Evolutionary conservation across 2,797 vertebrate species (phyloP).

Genomic region (Ambastaia sidthimunki): DNA sequence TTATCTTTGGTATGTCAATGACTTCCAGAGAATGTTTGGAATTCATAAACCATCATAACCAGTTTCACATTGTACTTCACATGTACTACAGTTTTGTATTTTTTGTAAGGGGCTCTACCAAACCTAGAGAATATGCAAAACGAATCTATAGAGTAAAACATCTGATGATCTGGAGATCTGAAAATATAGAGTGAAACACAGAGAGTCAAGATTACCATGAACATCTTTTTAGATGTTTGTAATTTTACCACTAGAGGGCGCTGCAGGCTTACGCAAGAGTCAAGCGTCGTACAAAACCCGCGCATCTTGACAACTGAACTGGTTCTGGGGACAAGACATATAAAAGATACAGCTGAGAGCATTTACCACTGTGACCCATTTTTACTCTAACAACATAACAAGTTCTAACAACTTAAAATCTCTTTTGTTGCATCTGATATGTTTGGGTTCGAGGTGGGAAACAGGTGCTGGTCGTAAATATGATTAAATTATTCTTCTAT

Average conservation of each 20-base stretch:
- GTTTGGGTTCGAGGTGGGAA: background rate
- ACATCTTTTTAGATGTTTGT: background rate
- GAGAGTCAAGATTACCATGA: too few species aligned
- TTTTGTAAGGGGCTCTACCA: too few species aligned
- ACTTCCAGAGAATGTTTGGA: too few species aligned
- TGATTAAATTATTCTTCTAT: constrained; percentile 30
- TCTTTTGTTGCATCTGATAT: background rate
- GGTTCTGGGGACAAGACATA: constrained; percentile 17
- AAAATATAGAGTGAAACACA: background rate
- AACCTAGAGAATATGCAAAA: too few species aligned
- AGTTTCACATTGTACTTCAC: too few species aligned
- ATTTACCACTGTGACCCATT: constrained; percentile 46
- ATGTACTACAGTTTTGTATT: too few species aligned
- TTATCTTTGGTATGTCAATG: too few species aligned
- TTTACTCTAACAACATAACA: background rate
- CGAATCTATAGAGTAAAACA: background rate
- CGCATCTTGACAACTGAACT: constrained; percentile 27
- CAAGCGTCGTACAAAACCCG: background rate
- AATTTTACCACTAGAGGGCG: constrained; percentile 44
- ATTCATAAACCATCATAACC: too few species aligned
- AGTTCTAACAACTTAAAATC: background rate
- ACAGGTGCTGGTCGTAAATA: background rate
- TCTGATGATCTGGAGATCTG: background rate
- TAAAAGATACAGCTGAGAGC: constrained; percentile 30
- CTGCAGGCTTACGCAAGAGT: constrained; percentile 25